A percentile compares a stretch with the other conserved stretches of the same genome.
phyloP scores from a whole-genome alignment of 1,140 invertebrate genomes.

The Achroia grisella region DNA sequence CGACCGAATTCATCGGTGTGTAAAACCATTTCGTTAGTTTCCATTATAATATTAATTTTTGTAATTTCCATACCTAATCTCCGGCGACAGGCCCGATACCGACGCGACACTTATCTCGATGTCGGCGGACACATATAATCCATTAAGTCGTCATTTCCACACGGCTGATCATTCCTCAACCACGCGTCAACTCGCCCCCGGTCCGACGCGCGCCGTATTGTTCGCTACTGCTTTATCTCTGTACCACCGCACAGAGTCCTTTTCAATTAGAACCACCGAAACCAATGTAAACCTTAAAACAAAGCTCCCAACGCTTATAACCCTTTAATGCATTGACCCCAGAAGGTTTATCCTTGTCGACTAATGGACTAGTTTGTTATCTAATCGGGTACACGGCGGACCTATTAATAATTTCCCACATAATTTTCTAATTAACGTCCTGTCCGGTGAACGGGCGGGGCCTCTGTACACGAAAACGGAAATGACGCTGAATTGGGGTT shows the following conservation, averaged over 20 bases:
- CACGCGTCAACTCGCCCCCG: conserved; percentile 60
- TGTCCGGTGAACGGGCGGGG: conserved; percentile 19
- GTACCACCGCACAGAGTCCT: conserved; percentile 35
- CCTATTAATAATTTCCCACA: conserved; percentile 67
- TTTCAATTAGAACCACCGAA: conserved; percentile 21
- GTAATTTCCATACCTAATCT: conserved; percentile 66
- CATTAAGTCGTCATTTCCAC: conserved; percentile 73
- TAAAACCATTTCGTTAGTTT: conserved; percentile 54
- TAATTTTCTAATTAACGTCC: conserved; percentile 65
- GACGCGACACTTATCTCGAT: conserved; percentile 66
- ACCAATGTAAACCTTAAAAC: conserved; percentile 39
- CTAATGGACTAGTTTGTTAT: conserved; percentile 68
- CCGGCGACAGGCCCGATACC: conserved; percentile 50
- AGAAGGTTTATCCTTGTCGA: conserved; percentile 32
- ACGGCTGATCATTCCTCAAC: conserved; percentile 65
- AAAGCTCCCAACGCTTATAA: conserved; percentile 21
- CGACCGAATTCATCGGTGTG: conserved; percentile 35
- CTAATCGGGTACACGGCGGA: conserved; percentile 58
- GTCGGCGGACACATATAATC: conserved; percentile 69
- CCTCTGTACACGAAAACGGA: conserved; percentile 30
- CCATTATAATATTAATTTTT: conserved; percentile 68
- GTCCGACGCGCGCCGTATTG: conserved; percentile 45
- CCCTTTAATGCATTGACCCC: conserved; percentile 8
- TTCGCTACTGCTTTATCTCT: conserved; percentile 61
- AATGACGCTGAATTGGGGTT: conserved; percentile 30